Conservation (phyloP, 2,888 invertebrate species). For the Cabera pusaria region DNA sequence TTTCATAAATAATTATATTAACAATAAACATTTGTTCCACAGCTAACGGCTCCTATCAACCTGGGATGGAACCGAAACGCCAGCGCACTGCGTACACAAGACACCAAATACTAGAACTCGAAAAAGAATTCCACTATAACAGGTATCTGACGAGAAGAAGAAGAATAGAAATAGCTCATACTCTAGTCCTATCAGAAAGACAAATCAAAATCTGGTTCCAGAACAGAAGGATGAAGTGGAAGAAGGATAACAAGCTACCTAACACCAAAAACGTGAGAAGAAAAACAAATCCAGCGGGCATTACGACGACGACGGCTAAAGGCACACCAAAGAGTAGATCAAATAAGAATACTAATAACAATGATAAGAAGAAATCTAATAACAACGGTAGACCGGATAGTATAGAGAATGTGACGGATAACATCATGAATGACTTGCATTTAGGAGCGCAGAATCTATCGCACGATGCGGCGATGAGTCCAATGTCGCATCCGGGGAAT, state of each 20-base stretch:
- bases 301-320: slow-evolving; percentile 80
- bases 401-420: slow-evolving; percentile 86
- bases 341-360: slow-evolving; percentile 82
- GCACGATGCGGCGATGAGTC: slow-evolving; percentile 78
- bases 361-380: slow-evolving; percentile 79
- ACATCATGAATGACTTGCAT: slow-evolving; percentile 84
- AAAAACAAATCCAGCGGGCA: slow-evolving; percentile 90
- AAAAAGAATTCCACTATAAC: slow-evolving; percentile 99
- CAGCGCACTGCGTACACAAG: slow-evolving; percentile 98
- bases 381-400: slow-evolving; percentile 84
- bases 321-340: slow-evolving; percentile 87
- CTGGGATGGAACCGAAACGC: slow-evolving; percentile 97
- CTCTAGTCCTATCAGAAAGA: slow-evolving; percentile 94
- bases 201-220: slow-evolving; percentile 96
- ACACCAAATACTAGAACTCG: slow-evolving; percentile 98
- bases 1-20: too few relatives aligned
- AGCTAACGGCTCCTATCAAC: slow-evolving; percentile 94
- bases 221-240: slow-evolving; percentile 91
- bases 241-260: slow-evolving; percentile 93
- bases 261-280: slow-evolving; percentile 90
- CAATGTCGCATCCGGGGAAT: slow-evolving; percentile 72
- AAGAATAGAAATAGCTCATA: slow-evolving; percentile 98
- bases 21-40: slow-evolving; percentile 66
- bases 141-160: slow-evolving; percentile 97
- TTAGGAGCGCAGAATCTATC: slow-evolving; percentile 77